phyloP scores from a whole-genome alignment of 30 jellyfish, hydroid and myxozoan genomes.

The Aurelia coerulea region DNA sequence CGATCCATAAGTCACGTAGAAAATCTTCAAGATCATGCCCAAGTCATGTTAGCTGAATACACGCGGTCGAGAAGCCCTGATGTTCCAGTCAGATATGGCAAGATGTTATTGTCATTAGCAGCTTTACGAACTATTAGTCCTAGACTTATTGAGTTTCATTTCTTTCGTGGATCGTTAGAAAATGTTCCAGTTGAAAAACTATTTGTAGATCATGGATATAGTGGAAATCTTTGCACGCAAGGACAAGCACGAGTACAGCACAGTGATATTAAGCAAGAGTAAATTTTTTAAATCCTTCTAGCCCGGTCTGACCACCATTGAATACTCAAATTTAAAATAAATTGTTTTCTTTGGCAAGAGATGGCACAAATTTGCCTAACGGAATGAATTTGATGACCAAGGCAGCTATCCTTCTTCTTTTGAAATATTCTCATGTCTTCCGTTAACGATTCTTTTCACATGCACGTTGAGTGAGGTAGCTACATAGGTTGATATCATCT shows the following conservation, averaged over 20 bases:
- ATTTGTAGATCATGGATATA: constrained; percentile 55
- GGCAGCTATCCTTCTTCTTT: no score
- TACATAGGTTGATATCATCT: no score
- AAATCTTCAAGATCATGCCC: constrained; percentile 84
- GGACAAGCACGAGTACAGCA: constrained; percentile 5
- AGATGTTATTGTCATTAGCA: constrained; percentile 69
- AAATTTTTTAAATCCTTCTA: neutral
- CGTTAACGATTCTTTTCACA: no score
- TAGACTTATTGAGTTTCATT: constrained; percentile 57
- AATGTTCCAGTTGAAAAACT: constrained; percentile 61
- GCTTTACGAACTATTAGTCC: constrained; percentile 57
- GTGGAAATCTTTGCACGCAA: constrained; percentile 19
- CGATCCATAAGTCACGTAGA: constrained; percentile 65
- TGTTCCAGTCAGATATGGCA: constrained; percentile 71
- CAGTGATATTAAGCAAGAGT: constrained; percentile 27
- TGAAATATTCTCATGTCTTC: no score
- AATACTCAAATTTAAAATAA: no score
- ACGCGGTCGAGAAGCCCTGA: constrained; percentile 61
- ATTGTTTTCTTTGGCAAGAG: no score
- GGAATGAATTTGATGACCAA: no score
- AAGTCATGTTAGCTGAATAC: constrained; percentile 75
- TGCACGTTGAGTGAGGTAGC: no score
- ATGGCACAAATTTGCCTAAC: no score
- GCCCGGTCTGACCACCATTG: no score
- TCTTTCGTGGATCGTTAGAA: constrained; percentile 71